These are phyloP conservation scores for Tachuris rubrigastra DNA, from an alignment of 2,113 vertebrate species.

Conservation along the genomic window DNA sequence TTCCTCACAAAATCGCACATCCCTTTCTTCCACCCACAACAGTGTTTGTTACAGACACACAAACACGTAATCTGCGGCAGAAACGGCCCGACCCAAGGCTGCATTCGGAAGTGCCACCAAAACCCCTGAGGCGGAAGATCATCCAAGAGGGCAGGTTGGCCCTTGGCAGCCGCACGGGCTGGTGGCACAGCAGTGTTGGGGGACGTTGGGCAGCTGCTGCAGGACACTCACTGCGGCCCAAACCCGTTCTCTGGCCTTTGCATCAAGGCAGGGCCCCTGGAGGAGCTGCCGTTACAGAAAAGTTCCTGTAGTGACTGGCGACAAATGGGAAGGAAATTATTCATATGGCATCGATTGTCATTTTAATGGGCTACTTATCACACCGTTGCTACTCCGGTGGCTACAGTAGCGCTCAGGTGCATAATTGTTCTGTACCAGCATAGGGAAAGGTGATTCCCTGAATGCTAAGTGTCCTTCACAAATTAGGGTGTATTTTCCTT, in stretches of 20 bases:
- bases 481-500: background rate
- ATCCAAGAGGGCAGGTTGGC: accelerated
- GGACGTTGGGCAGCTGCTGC: background rate
- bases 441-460: background rate
- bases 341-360: background rate
- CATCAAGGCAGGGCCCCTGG: background rate
- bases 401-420: background rate
- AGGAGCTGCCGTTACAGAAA: background rate
- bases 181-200: no score
- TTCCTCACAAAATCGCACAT: background rate
- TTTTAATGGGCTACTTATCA: background rate
- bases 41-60: accelerated
- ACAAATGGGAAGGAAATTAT: background rate
- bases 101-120: background rate
- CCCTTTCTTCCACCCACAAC: background rate
- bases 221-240: accelerated
- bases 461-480: background rate
- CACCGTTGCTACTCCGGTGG: background rate
- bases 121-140: accelerated
- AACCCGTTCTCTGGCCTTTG: background rate
- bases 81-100: background rate
- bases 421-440: background rate
- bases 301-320: background rate
- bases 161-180: background rate
- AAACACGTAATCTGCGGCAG: background rate